phyloP scores from a whole-genome alignment of 2,113 vertebrate species.

The Barnardius zonarius region DNA sequence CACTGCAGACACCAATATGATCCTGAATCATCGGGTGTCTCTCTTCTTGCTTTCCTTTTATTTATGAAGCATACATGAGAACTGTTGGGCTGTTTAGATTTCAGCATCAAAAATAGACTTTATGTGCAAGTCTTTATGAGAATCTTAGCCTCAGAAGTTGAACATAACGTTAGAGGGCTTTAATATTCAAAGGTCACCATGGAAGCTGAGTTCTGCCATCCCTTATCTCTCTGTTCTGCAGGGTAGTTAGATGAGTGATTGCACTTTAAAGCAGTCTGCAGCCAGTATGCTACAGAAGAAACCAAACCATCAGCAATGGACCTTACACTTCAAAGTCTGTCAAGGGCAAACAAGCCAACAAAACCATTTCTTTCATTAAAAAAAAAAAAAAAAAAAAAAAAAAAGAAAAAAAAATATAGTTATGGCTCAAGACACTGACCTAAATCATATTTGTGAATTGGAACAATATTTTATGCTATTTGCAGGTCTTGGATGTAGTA shows the following conservation, averaged over 20 bases:
- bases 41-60: neutral
- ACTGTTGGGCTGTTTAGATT: neutral
- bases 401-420: neutral
- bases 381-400: neutral
- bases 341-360: neutral
- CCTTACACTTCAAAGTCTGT: neutral
- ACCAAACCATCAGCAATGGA: neutral
- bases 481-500: neutral
- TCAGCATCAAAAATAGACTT: neutral
- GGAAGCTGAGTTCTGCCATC: neutral
- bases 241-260: neutral
- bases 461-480: neutral
- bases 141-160: neutral
- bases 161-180: neutral
- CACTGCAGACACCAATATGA: neutral
- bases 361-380: neutral
- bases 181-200: neutral
- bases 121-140: neutral
- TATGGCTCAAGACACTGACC: neutral
- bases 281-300: neutral
- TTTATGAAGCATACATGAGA: neutral
- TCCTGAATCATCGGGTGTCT: neutral
- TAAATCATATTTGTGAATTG: neutral
- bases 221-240: neutral
- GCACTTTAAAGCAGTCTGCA: neutral